Base-by-base conservation (phyloP, 2,888 invertebrate species). In the Oscheius sp. region DNA sequence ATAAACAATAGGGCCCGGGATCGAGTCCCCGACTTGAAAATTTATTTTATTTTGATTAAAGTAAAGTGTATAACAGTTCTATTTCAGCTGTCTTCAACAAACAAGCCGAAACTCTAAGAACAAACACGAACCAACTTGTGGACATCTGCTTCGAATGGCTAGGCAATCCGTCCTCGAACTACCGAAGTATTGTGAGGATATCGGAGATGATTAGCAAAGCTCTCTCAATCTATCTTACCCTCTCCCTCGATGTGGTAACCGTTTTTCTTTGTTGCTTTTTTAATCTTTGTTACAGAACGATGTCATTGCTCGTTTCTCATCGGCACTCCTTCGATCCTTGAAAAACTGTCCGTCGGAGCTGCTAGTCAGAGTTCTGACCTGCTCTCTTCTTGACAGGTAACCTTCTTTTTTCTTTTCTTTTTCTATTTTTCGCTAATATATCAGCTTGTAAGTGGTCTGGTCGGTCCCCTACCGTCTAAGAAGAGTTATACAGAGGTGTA, bases 101-200 rank as follows among this genome's bases (percentile, higher is more conserved):
- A 2, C 53, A 60, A 21, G 55, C 60, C 1, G 62, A 70, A 1
- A 51, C 35, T 5, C 51, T 74, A 2, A 11, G 50, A 7, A 47
- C 35, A 9, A 53, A 37, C n/a, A 70, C 70, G 33, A 42, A 47
- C 13, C 32, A 59, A 1, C 33, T 74, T 13, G 63, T 74, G 21
- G 74, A 74, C 55, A 53, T 70, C 9, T 74, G 74, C 42, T 74
- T 74, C 60, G 74, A 74, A 47, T 74, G 74, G 74, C 47, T 74
- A n/a, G 55, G 70, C 2, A 32, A 37, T 29, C 62, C 74, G 2
- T 50, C 70, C n/a, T 50, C 37, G 10, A 55, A 70, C 35, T 70
- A 70, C 42, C 58, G 74, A 62, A 57, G 47, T 21, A 70, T 70
- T 51, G 33, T 50, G 7, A 29, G 74, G 7, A 35, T 74, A 13